Evolutionary conservation across 2,797 vertebrate species (phyloP).

Genomic region (Acestrorhynchus altus): DNA sequence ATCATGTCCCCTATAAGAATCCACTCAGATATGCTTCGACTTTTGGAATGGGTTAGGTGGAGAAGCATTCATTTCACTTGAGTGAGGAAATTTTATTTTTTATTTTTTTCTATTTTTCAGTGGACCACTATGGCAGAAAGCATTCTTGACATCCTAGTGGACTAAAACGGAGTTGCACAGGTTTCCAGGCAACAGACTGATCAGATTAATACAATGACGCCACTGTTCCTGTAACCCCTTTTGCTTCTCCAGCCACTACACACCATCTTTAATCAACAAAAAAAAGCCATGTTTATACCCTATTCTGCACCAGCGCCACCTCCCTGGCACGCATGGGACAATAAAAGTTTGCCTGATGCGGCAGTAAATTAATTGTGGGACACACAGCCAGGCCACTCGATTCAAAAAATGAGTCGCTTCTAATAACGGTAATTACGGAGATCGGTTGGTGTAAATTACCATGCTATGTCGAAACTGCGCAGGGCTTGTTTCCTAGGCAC

Average conservation of each 20-base stretch:
- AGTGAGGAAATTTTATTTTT: conserved; percentile 15
- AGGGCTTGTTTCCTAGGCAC: conserved; percentile 35
- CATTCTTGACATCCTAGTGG: conserved; percentile 35
- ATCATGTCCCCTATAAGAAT: background rate
- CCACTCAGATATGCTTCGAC: background rate
- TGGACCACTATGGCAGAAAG: conserved; percentile 34
- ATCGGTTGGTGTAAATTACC: conserved; percentile 50
- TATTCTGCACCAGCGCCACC: conserved; percentile 8
- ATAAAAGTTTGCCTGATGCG: conserved; percentile 23
- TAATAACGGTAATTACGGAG: conserved; percentile 58
- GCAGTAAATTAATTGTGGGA: conserved; percentile 44
- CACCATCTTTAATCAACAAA: conserved; percentile 12
- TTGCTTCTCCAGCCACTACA: background rate
- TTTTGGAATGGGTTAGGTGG: background rate
- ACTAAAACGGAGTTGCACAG: conserved; percentile 58
- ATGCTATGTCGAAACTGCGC: conserved; percentile 32
- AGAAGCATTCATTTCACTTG: conserved; percentile 8
- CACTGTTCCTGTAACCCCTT: conserved; percentile 38
- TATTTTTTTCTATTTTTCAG: conserved; percentile 21
- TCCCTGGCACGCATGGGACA: conserved; percentile 16
- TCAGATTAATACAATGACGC: conserved; percentile 50
- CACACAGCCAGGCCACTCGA: conserved; percentile 24
- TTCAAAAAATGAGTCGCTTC: conserved; percentile 51
- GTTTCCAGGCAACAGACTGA: conserved; percentile 62
- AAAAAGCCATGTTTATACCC: background rate